Base-by-base conservation (phyloP, 2,888 invertebrate genomes). In the Watsonalla binaria region DNA sequence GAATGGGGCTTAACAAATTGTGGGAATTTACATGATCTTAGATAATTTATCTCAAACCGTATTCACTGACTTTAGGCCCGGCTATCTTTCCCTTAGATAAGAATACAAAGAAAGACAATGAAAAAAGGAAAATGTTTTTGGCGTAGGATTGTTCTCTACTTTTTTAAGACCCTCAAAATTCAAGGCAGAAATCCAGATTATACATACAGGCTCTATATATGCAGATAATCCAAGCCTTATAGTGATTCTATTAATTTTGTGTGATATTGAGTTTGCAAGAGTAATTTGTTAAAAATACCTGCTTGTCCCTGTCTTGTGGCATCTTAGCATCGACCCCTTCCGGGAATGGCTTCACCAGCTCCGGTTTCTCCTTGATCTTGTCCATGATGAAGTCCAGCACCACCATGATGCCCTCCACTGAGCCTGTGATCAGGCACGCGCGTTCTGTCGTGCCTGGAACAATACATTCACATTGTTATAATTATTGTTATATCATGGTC, bases 331-430 rank as follows among this genome's bases (percentile, higher is more conserved):
- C 96, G 64, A 94, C 94, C 60, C 95, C 96, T 65, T 96, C 95
- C 35, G 96, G 94, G 86, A 95, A 94, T 46, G 95, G 94, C 78
- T 96, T 96, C 56, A 95, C 94, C 66, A 96, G 93, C 82, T 98
- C 98, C 52, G 98, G 97, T 80, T 98, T 98, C 84, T 98, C 98
- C 73, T 96, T 94, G 68, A 98, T 98, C 92, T 98, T 98, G 76
- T 98, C 97, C 95, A 97, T 97, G 73, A 98, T 97, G 84, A 98
- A 97, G 80, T 96, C 96, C 89, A 98, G 92, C 63, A 97, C 97
- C 68, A 95, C 93, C 94, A 98, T 94, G 76, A 98, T 97, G 72
- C 97, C 96, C 53, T 97, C 97, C 57, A 96, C 94, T 58, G 94
- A 96, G 60, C 98, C 98, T 45, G 97, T 97, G 83, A 98, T 97